These are phyloP conservation scores for Hydropsyche tenuis DNA, from an alignment of 1,140 invertebrate genomes.

Conservation along the genomic window DNA sequence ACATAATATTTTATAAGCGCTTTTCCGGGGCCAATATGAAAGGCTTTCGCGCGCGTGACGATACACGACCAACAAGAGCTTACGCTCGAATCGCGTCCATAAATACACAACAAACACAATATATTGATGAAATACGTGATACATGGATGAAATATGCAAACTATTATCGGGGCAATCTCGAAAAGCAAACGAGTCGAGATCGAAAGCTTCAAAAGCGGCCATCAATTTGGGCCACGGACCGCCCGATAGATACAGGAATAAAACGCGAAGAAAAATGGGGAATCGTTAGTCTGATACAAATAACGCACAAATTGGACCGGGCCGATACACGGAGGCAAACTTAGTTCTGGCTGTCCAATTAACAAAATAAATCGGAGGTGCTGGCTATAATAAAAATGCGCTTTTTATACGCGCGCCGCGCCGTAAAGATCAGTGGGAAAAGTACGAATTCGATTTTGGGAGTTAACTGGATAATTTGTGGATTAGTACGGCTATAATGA, in stretches of 20 bases:
- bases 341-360: no score
- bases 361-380: no score
- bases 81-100: not conserved
- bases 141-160: not conserved
- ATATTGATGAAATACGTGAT: no score
- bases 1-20: no score
- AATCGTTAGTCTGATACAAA: slow-evolving; percentile 19
- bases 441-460: no score
- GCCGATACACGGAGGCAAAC: not conserved
- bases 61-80: not conserved
- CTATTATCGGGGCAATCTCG: slow-evolving; percentile 6
- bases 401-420: no score
- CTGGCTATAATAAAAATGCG: no score
- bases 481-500: no score
- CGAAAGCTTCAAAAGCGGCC: slow-evolving; percentile 12
- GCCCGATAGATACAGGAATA: not conserved
- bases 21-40: no score
- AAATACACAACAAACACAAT: not conserved
- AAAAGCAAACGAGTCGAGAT: slow-evolving; percentile 11
- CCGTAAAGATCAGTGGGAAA: no score
- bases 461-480: no score
- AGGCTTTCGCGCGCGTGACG: not conserved
- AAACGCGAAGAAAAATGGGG: slow-evolving; percentile 4
- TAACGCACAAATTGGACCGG: slow-evolving; percentile 12
- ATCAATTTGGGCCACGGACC: not conserved